These are phyloP conservation scores for Cheilosia impressa DNA, from an alignment of 2,888 invertebrate species.

Conservation along the genomic window DNA sequence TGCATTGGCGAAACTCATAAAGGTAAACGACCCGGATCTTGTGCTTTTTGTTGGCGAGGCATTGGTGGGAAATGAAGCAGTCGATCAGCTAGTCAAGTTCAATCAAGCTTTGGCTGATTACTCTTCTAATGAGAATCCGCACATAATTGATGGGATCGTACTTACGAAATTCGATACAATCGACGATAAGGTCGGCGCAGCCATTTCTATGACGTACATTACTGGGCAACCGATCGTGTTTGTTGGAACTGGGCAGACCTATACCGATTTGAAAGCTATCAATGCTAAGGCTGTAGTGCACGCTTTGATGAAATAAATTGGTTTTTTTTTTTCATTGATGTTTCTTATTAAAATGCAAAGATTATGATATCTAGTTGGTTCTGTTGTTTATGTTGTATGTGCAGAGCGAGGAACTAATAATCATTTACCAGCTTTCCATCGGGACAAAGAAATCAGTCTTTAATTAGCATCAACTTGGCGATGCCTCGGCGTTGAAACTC, in stretches of 20 bases:
- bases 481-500: too few relatives aligned
- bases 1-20: slow-evolving; percentile 97
- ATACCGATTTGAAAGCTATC: slow-evolving; percentile 97
- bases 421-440: too few relatives aligned
- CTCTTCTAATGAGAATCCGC: slow-evolving; percentile 90
- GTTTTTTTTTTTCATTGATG: slow-evolving; percentile 28
- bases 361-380: too few relatives aligned
- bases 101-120: slow-evolving; percentile 99
- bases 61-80: slow-evolving; percentile 99
- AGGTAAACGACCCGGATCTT: slow-evolving; percentile 98
- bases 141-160: slow-evolving; percentile 99
- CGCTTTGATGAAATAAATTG: slow-evolving; percentile 93
- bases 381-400: background rate
- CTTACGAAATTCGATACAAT: slow-evolving; percentile 99
- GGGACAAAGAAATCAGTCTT: too few relatives aligned
- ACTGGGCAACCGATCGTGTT: slow-evolving; percentile 98
- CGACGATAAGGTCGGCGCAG: slow-evolving; percentile 99
- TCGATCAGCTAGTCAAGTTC: slow-evolving; percentile 99
- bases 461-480: too few relatives aligned
- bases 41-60: slow-evolving; percentile 99
- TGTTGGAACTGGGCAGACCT: slow-evolving; percentile 99
- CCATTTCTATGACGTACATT: slow-evolving; percentile 99
- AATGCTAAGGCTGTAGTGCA: slow-evolving; percentile 98
- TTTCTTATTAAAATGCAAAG: slow-evolving; percentile 3
- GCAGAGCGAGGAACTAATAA: background rate